Percentiles rank a stretch among this genome's conserved stretches.
These are phyloP conservation scores for Melanaphis sacchari DNA, from an alignment of 1,140 invertebrate species.

Conservation along the genomic window DNA sequence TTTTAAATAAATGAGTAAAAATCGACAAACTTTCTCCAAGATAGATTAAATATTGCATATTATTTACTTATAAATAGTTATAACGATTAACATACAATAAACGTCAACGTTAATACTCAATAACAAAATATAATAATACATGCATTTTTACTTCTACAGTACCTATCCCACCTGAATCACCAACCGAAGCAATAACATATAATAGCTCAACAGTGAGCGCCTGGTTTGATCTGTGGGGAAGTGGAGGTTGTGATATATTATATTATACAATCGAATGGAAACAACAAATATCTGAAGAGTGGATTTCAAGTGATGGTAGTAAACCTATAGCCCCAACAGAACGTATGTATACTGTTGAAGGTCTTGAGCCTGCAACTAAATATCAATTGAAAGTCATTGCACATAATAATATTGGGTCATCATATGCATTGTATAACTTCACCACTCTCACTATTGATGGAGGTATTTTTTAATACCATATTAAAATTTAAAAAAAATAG, in stretches of 20 bases:
- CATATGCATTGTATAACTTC: slow-evolving; percentile 86
- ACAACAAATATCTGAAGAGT: slow-evolving; percentile 71
- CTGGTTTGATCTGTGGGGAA: slow-evolving; percentile 86
- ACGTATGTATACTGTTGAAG: slow-evolving; percentile 79
- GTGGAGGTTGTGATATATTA: slow-evolving; percentile 86
- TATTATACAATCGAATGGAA: slow-evolving; percentile 87
- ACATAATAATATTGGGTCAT: slow-evolving; percentile 90
- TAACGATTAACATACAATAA: background rate
- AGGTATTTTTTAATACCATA: slow-evolving; percentile 65
- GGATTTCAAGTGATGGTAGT: slow-evolving; percentile 63
- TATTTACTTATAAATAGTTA: no score
- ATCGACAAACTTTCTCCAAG: no score
- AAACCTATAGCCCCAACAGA: slow-evolving; percentile 79
- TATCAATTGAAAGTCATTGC: slow-evolving; percentile 88
- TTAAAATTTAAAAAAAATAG: background rate
- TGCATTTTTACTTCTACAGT: slow-evolving; percentile 64
- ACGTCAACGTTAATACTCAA: background rate
- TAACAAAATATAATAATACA: background rate
- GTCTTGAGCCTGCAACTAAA: slow-evolving; percentile 82
- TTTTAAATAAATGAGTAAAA: no score
- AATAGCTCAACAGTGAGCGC: slow-evolving; percentile 90
- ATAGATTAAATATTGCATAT: no score
- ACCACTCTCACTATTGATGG: slow-evolving; percentile 79
- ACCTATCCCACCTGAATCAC: slow-evolving; percentile 76
- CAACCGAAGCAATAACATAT: slow-evolving; percentile 82